Percentiles rank a stretch among this genome's conserved stretches.
Conservation (phyloP, 2,113 vertebrate species). For the Chascanopsetta lugubris region DNA sequence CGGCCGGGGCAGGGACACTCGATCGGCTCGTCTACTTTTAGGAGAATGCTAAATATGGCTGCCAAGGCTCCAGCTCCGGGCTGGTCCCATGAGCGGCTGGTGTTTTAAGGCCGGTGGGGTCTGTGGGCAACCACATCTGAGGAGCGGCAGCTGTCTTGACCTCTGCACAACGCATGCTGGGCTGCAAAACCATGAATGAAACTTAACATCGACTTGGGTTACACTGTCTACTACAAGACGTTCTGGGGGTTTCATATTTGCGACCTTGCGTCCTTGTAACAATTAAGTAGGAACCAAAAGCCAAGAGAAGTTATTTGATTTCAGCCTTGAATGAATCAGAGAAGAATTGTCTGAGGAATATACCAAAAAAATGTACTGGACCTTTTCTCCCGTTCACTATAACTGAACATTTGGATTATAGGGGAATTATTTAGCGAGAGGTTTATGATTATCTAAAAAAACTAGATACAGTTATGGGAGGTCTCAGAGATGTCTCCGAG, state of each 20-base stretch:
- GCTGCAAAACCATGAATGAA: constrained; percentile 50
- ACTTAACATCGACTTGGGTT: constrained; percentile 8
- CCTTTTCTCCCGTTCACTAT: not conserved
- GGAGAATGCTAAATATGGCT: constrained; percentile 67
- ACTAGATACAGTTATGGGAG: too few species aligned
- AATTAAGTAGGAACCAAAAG: constrained; percentile 8
- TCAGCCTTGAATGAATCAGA: not conserved
- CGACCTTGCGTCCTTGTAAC: not conserved
- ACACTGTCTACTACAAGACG: constrained; percentile 1
- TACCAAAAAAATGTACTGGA: not conserved
- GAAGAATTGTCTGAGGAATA: not conserved
- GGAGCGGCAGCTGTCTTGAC: constrained; percentile 58
- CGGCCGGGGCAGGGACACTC: constrained; percentile 21
- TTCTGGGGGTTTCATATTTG: constrained; percentile 8
- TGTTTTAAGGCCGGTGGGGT: constrained; percentile 28
- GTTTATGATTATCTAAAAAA: not conserved
- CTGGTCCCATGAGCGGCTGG: constrained; percentile 18
- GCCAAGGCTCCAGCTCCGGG: constrained; percentile 33
- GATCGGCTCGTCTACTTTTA: constrained; percentile 50
- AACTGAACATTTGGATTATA: not conserved
- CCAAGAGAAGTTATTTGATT: not conserved
- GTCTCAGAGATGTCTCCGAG: not conserved
- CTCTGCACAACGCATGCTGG: constrained; percentile 20
- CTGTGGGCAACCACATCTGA: constrained; percentile 49
- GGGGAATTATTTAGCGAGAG: too few species aligned